Evolutionary conservation across 2,113 vertebrate genomes (phyloP), one percentile per base, ranked within the genome.

Genomic region (Pangasianodon hypophthalmus): DNA sequence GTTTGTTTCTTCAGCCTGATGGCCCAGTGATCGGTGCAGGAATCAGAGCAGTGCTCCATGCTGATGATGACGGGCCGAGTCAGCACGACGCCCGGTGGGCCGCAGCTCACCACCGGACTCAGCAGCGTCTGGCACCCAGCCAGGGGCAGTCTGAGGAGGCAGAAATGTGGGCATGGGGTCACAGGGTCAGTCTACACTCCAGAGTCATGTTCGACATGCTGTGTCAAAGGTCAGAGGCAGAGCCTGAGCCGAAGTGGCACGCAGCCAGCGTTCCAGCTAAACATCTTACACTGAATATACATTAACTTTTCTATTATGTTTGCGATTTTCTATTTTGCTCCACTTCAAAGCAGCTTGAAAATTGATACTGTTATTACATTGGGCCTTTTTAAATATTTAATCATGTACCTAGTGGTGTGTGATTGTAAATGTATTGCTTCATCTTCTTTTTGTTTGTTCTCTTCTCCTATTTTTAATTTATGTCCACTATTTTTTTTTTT

Each of bases 31-130:
- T 99, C 98, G 0, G 97, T 96, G 54, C 96, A 97, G 91, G 97
- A 97, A 93, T 99, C 98, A 88, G 97, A 98, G 50, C 98, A 99
- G 94, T 99, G 98, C 92, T 98, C 97, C 98, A 99, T 97, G 93
- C 97, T 96, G 87, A 99, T 96, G 95, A 99, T 98, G 95, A 98
- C 98, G 0, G 98, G 98, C 41, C 98, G 96, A 37, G 98, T 98
- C 92, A 99, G 97, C 92, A 99, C 95, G 92, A 99, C 98, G 37
- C 98, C 98, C 0, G 98, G 98, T n/a, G 98, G 98, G 52, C 98
- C 98, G 2, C 98, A 99, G 96, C 97, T 99, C 95, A 99, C 97
- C 9, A 99, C 97, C 86, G 98, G 98, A 93, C 98, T 98, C 94
- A 99, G 96, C 92, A 99, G 96, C 0, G 98, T 99, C 96, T 99